Percentiles rank a stretch among this genome's conserved stretches.
Evolutionary conservation across 2,888 invertebrate genomes (phyloP).

Genomic region (Crocallis elinguaria): DNA sequence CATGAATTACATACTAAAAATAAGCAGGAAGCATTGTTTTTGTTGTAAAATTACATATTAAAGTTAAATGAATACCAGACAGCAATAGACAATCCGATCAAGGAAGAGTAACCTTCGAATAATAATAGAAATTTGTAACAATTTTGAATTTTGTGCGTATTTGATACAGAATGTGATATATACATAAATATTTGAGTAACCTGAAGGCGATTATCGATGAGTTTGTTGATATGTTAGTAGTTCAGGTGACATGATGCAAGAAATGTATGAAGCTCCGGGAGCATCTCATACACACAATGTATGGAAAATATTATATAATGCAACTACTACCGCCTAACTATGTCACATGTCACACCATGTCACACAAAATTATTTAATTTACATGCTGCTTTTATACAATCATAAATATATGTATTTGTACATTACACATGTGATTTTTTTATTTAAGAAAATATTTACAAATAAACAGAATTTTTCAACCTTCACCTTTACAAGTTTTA

Average conservation of each 20-base stretch:
- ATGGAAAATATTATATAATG: slow-evolving; percentile 67
- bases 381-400: slow-evolving; percentile 70
- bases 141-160: slow-evolving; percentile 62
- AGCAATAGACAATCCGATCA: slow-evolving; percentile 40
- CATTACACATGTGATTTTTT: slow-evolving; percentile 73
- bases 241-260: slow-evolving; percentile 74
- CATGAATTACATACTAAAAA: slow-evolving; percentile 17
- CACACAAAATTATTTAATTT: slow-evolving; percentile 81
- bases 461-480: slow-evolving; percentile 71
- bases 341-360: slow-evolving; percentile 83
- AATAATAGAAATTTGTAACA: slow-evolving; percentile 39
- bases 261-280: slow-evolving; percentile 73
- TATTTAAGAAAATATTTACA: slow-evolving; percentile 72
- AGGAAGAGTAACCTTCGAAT: slow-evolving; percentile 29
- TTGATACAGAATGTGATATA: slow-evolving; percentile 45
- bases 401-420: slow-evolving; percentile 81
- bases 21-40: slow-evolving; percentile 36
- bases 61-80: slow-evolving; percentile 60
- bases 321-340: slow-evolving; percentile 59
- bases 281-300: slow-evolving; percentile 59
- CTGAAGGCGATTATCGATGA: slow-evolving; percentile 54
- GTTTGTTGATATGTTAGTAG: slow-evolving; percentile 72
- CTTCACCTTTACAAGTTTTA: slow-evolving; percentile 64
- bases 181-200: slow-evolving; percentile 49
- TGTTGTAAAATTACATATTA: slow-evolving; percentile 42